These are phyloP conservation scores for Toxotes chatareus DNA, from an alignment of 2,113 vertebrate species.

Conservation along the genomic window DNA sequence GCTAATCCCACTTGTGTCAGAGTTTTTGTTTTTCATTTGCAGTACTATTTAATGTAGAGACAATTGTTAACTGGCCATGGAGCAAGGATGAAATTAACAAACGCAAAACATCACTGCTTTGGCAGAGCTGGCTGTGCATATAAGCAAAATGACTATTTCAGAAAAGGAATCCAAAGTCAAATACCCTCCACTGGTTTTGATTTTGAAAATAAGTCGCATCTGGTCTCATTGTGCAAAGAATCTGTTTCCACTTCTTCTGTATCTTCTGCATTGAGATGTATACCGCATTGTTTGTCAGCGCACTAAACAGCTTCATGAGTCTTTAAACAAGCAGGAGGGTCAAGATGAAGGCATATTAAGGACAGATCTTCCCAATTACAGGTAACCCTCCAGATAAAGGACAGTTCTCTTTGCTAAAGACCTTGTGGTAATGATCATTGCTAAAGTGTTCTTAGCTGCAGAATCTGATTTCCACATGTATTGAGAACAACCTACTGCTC, in stretches of 20 bases:
- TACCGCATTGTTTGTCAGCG: conserved; percentile 51
- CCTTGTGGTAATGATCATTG: conserved; percentile 3
- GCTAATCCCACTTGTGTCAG: conserved; percentile 12
- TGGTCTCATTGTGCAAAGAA: conserved; percentile 37
- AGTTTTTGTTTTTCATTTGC: conserved; percentile 29
- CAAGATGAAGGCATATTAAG: conserved; percentile 9
- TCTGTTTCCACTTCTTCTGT: conserved; percentile 52
- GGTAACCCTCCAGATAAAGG: background rate
- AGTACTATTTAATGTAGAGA: background rate
- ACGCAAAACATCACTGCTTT: conserved; percentile 17
- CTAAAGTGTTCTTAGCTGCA: conserved; percentile 1
- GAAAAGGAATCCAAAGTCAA: conserved; percentile 11
- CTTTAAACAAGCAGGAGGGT: conserved; percentile 12
- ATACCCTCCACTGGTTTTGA: conserved; percentile 60
- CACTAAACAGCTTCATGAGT: conserved; percentile 18
- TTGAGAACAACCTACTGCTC: conserved; percentile 46
- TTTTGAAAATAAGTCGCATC: conserved; percentile 60
- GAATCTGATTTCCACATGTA: conserved; percentile 36
- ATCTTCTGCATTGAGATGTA: conserved; percentile 49
- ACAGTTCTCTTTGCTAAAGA: background rate
- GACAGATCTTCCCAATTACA: conserved; percentile 7
- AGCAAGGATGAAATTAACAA: conserved; percentile 28
- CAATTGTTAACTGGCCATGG: conserved; percentile 8
- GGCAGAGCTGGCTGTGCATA: background rate
- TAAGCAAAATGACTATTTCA: conserved; percentile 11